A percentile compares a stretch with the other conserved stretches of the same genome.
Evolutionary conservation across 2,888 invertebrate species (phyloP).

Genomic region (Caenorhabditis sp.): DNA sequence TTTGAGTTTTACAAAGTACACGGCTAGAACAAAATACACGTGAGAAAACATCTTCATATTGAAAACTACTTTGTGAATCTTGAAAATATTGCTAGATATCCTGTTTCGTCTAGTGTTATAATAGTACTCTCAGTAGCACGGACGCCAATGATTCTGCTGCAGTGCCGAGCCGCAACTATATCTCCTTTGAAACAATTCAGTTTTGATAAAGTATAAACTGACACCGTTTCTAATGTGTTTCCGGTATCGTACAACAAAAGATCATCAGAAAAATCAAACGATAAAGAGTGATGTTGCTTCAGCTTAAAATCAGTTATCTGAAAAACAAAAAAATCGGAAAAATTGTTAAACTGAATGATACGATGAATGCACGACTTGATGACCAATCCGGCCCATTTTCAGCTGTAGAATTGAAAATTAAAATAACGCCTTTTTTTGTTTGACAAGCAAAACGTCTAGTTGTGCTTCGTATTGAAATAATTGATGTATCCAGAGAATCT

Average conservation of each 20-base stretch:
- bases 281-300: conserved; percentile 40
- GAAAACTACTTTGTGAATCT: conserved; percentile 51
- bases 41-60: neutral
- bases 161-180: conserved; percentile 55
- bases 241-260: conserved; percentile 61
- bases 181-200: conserved; percentile 49
- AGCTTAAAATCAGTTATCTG: conserved; percentile 46
- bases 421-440: conserved; percentile 47
- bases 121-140: conserved; percentile 35
- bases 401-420: conserved; percentile 42
- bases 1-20: conserved; percentile 26
- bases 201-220: conserved; percentile 43
- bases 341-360: conserved; percentile 5
- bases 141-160: conserved; percentile 32
- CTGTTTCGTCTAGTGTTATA: conserved; percentile 54
- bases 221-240: conserved; percentile 37
- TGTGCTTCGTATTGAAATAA: conserved; percentile 50
- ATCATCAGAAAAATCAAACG: conserved; percentile 61
- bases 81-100: conserved; percentile 56
- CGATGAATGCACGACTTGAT: conserved; percentile 47
- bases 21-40: conserved; percentile 41
- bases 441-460: conserved; percentile 52
- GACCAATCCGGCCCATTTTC: conserved; percentile 51
- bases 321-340: conserved; percentile 15
- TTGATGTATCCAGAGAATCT: conserved; percentile 36